Evolutionary conservation across 2,888 invertebrate genomes (phyloP).

Genomic region (Pheosia tremula): DNA sequence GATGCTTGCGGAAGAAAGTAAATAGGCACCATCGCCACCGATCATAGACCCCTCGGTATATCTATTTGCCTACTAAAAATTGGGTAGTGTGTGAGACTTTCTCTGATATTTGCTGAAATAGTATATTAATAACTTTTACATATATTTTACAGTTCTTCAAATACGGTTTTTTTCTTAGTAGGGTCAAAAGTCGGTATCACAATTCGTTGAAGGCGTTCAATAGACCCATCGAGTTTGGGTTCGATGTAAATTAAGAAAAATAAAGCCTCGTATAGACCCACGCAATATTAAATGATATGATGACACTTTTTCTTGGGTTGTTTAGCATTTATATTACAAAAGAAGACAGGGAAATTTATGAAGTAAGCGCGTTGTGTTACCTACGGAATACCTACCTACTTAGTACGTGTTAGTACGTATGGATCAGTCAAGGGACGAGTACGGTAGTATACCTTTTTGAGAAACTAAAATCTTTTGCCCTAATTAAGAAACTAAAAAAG

Average conservation of each 20-base stretch:
- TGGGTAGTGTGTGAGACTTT: neutral
- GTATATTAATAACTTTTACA: too few relatives aligned
- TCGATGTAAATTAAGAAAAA: conserved; percentile 15
- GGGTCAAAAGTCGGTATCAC: too few relatives aligned
- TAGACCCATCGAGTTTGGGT: conserved; percentile 2
- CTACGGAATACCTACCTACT: too few relatives aligned
- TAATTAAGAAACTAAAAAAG: too few relatives aligned
- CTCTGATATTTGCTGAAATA: too few relatives aligned
- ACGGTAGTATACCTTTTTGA: too few relatives aligned
- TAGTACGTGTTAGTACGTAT: too few relatives aligned
- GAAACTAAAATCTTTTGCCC: too few relatives aligned
- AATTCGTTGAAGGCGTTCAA: too few relatives aligned
- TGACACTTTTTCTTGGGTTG: conserved; percentile 1
- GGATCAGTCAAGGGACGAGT: too few relatives aligned
- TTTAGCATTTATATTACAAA: conserved; percentile 17
- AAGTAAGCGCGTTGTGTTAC: neutral
- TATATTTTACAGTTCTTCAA: too few relatives aligned
- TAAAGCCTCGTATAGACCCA: neutral
- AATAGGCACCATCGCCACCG: conserved; percentile 15
- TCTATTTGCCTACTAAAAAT: conserved; percentile 1
- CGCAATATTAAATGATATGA: neutral
- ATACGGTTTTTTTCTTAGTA: too few relatives aligned
- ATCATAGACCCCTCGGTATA: conserved; percentile 4
- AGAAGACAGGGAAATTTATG: conserved; percentile 4
- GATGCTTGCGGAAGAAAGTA: conserved; percentile 23